These are phyloP conservation scores for Phalacrocorax brasilianus DNA, from an alignment of 2,113 vertebrate species.

Conservation along the genomic window DNA sequence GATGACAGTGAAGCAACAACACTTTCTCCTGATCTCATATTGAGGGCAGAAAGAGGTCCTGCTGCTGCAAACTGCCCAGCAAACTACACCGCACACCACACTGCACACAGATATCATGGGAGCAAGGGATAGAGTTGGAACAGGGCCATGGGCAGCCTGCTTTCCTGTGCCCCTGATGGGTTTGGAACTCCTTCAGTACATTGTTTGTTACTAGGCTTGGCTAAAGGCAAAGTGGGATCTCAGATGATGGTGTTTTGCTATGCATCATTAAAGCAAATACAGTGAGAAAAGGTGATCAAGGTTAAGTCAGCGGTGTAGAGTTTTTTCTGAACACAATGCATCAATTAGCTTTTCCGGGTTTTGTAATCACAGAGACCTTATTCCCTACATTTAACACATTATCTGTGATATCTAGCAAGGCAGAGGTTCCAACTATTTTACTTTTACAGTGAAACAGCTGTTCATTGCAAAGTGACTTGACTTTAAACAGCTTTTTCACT, in stretches of 20 bases:
- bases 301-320: not conserved
- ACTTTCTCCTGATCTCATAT: not conserved
- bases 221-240: not conserved
- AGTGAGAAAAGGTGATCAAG: not conserved
- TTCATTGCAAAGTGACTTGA: not conserved
- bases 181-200: not conserved
- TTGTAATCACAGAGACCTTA: not conserved
- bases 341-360: not conserved
- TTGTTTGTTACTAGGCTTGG: not conserved
- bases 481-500: not conserved
- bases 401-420: not conserved
- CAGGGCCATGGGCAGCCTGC: not conserved
- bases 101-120: fast-evolving
- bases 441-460: not conserved
- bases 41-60: not conserved
- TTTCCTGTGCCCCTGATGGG: fast-evolving
- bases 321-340: not conserved
- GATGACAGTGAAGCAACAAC: not conserved
- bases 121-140: not conserved
- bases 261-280: not conserved
- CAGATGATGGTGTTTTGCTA: not conserved
- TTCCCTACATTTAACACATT: not conserved
- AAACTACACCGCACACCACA: not conserved
- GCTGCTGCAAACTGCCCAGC: not conserved
- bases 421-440: not conserved